Percentiles rank a stretch among this genome's conserved stretches.
Evolutionary conservation across 2,113 vertebrate species (phyloP).

Genomic region (Panthera uncia): DNA sequence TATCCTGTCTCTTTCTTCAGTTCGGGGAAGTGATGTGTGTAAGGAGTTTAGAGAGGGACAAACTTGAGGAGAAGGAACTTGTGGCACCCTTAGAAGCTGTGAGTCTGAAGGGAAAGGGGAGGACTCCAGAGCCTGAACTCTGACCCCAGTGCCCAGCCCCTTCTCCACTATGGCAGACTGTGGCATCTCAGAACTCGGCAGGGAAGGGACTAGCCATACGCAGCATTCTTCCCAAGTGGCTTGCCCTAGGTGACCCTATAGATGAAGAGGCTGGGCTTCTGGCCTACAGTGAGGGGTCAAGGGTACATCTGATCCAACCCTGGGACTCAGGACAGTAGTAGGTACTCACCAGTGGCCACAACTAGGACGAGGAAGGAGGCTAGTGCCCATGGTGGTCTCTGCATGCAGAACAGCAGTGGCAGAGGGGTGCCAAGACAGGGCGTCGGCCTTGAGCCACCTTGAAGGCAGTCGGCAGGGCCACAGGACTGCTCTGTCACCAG

Average conservation of each 20-base stretch:
- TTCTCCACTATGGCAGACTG: not conserved
- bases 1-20: not conserved
- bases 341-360: conserved; percentile 66
- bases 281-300: not conserved
- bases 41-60: not conserved
- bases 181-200: not conserved
- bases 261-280: not conserved
- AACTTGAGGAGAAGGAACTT: not conserved
- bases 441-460: not conserved
- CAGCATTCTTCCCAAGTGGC: not conserved
- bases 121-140: not conserved
- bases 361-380: conserved; percentile 64
- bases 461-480: not conserved
- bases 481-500: not conserved
- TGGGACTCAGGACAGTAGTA: not conserved
- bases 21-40: not conserved
- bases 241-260: not conserved
- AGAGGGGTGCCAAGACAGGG: conserved; percentile 2
- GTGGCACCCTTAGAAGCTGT: not conserved
- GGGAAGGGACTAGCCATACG: not conserved
- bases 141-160: not conserved
- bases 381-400: conserved; percentile 58
- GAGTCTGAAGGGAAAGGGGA: not conserved
- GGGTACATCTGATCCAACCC: not conserved
- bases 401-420: not conserved